Percentiles rank a stretch among this genome's conserved stretches.
phyloP scores from a whole-genome alignment of 2,113 vertebrate genomes.

The Pheucticus melanocephalus region DNA sequence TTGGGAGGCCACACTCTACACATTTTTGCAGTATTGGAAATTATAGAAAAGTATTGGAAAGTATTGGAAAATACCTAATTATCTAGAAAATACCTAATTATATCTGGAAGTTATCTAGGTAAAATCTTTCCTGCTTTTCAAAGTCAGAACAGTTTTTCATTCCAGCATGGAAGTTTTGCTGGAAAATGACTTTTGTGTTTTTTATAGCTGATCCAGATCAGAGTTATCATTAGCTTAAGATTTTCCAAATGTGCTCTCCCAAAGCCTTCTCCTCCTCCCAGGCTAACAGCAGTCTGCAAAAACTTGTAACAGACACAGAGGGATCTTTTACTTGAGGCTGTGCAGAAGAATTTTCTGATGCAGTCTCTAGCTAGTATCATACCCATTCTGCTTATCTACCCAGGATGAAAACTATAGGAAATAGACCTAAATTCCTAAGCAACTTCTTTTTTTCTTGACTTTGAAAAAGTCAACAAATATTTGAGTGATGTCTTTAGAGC shows the following conservation, averaged over 20 bases:
- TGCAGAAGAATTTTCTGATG: not conserved
- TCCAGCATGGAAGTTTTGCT: not conserved
- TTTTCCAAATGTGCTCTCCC: not conserved
- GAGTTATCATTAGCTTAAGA: not conserved
- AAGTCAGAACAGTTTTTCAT: not conserved
- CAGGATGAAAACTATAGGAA: not conserved
- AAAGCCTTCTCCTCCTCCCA: not conserved
- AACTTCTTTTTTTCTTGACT: not conserved
- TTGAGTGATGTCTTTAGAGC: not conserved
- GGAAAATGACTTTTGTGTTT: not conserved
- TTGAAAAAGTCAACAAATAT: not conserved
- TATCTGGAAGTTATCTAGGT: not conserved
- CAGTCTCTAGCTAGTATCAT: not conserved
- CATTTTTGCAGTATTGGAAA: not conserved
- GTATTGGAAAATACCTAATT: not conserved
- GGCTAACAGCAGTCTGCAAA: not conserved
- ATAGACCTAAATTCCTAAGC: not conserved
- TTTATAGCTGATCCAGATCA: not conserved
- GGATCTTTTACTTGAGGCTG: not conserved
- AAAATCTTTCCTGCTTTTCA: not conserved
- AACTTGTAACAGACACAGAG: not conserved
- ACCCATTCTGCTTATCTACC: not conserved
- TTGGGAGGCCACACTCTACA: not conserved
- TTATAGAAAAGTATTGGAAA: not conserved
- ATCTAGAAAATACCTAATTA: not conserved